Base-by-base conservation (phyloP, 2,113 vertebrate species). In the Willisornis vidua region DNA sequence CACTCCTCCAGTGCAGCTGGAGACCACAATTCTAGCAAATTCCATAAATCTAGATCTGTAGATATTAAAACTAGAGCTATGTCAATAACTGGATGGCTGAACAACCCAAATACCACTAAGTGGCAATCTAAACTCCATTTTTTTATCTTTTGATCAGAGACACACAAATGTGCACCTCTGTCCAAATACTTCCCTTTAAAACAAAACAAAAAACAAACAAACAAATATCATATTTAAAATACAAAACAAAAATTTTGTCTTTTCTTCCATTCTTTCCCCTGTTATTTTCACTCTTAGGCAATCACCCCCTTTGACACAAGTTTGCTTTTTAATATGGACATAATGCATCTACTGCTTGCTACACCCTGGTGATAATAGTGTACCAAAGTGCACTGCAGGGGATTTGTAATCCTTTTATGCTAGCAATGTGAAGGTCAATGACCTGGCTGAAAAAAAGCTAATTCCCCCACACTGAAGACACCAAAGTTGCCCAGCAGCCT, bases 141-240 rank as follows among this genome's bases (percentile, higher is more conserved):
- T 28, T 54, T 48, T 25, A 4, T 48, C 6, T 68, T 94, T 63
- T 12, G 9, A 14, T 80, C 39, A 29, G 19, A 92, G 10, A 49
- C 13, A 41, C 3, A 82, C 9, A 17, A 1, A 4, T 1, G 1
- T 18, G 4, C 19, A 70, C 9, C 5, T 65, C 51, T 39, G 4
- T 70, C 45, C n/a, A 87, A 70, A 62, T 28, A 51, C n/a, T 78
- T 81, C 22, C 35, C 10, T 82, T 91, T 62, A n/a, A 89, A 74
- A 58, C 6, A 54, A 82, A 87, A 43, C 7, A 48, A 31, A 28
- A 52, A 52, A 6, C 4, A 76, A 55, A n/a, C 2, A 3, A 81
- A 51, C 2, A 52, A 87, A 85, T 35, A 46, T 19, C 8, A 16
- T 37, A 19, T 63, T 79, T 79, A 57, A 58, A 51, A 43, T 59